phyloP scores from a whole-genome alignment of 2,797 vertebrate species.

The Myotis findleyi region DNA sequence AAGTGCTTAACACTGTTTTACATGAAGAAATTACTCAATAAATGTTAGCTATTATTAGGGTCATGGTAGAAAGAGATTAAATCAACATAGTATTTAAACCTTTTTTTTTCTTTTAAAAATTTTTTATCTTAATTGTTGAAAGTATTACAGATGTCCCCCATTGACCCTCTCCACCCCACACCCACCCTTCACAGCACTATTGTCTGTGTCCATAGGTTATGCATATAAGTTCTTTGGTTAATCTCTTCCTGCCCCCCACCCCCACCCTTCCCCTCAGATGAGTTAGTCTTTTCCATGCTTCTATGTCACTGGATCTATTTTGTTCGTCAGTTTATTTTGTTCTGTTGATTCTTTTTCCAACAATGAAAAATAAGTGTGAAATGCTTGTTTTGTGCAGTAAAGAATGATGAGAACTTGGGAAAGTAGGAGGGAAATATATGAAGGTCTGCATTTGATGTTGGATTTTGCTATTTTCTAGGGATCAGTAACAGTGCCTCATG shows the following conservation, averaged over 20 bases:
- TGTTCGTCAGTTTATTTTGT: too few relatives aligned
- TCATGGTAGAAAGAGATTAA: neutral
- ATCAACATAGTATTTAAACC: constrained; percentile 35
- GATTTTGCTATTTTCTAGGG: constrained; percentile 44
- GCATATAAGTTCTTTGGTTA: too few relatives aligned
- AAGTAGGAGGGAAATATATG: neutral
- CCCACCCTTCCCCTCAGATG: too few relatives aligned
- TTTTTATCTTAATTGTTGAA: too few relatives aligned
- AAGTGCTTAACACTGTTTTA: neutral
- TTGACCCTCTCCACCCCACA: too few relatives aligned
- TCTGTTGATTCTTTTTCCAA: neutral
- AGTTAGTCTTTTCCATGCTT: too few relatives aligned
- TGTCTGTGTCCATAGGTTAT: too few relatives aligned
- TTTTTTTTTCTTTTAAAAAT: neutral
- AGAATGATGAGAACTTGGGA: neutral
- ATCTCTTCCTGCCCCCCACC: too few relatives aligned
- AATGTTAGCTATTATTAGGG: constrained; percentile 1
- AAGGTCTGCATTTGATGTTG: constrained; percentile 24
- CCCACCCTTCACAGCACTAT: too few relatives aligned
- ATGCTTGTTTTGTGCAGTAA: constrained; percentile 1
- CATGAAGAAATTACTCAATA: constrained; percentile 6
- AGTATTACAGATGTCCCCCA: too few relatives aligned
- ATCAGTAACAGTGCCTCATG: neutral
- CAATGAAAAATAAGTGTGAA: neutral
- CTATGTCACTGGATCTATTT: too few relatives aligned